phyloP scores from a whole-genome alignment of 2,797 vertebrate species.

The Oryzias dopingdopingensis region DNA sequence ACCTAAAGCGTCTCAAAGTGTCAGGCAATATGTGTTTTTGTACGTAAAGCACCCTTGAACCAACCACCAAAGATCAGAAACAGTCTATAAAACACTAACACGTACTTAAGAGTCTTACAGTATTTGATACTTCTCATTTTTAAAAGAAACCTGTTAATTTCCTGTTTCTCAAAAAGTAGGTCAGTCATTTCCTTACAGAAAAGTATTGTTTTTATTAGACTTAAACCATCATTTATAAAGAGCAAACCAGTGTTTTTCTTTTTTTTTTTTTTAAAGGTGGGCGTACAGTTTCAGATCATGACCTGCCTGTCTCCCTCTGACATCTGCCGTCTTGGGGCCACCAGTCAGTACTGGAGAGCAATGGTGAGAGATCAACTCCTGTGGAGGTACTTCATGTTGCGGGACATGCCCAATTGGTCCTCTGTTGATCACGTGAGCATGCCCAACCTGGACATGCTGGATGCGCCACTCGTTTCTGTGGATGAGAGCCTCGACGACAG shows the following conservation, averaged over 20 bases:
- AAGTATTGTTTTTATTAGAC: too few species aligned
- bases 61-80: neutral
- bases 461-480: constrained; percentile 57
- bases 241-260: too few species aligned
- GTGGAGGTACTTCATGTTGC: constrained; percentile 88
- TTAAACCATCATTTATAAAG: too few species aligned
- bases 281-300: constrained; percentile 87
- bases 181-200: too few species aligned
- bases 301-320: constrained; percentile 87
- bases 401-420: constrained; percentile 86
- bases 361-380: constrained; percentile 86
- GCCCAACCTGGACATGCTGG: constrained; percentile 80
- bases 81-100: too few species aligned
- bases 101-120: too few species aligned
- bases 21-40: neutral
- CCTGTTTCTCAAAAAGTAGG: too few species aligned
- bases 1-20: neutral
- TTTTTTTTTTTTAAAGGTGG: constrained; percentile 73
- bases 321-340: constrained; percentile 85
- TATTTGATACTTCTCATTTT: too few species aligned
- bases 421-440: constrained; percentile 87
- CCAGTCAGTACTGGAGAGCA: constrained; percentile 85
- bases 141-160: too few species aligned
- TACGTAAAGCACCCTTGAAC: neutral
- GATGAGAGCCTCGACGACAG: constrained; percentile 53